A percentile compares a stretch with the other conserved stretches of the same genome.
phyloP scores from a whole-genome alignment of 2,888 invertebrate species.

The Griposia aprilina region DNA sequence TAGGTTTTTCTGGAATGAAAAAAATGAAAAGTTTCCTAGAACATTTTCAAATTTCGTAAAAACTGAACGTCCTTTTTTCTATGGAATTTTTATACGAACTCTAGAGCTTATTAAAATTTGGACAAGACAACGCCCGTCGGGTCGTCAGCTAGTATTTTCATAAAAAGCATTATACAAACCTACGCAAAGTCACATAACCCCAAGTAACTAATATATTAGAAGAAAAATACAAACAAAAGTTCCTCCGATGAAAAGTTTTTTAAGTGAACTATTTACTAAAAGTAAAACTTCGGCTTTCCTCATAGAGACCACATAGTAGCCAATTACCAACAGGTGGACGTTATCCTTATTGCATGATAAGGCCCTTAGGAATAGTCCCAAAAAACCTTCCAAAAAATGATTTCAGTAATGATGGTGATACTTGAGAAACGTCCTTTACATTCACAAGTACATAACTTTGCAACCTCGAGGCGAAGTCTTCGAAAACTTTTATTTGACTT shows the following conservation, averaged over 20 bases:
- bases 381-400: conserved; percentile 35
- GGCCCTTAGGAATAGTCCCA: conserved; percentile 21
- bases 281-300: neutral
- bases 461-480: conserved; percentile 33
- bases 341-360: conserved; percentile 34
- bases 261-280: neutral
- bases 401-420: conserved; percentile 45
- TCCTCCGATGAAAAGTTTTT: neutral
- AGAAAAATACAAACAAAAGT: conserved; percentile 9
- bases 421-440: conserved; percentile 46
- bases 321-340: conserved; percentile 28
- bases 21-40: neutral
- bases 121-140: neutral
- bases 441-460: conserved; percentile 42
- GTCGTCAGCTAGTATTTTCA: neutral
- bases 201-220: neutral
- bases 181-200: neutral
- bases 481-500: conserved; percentile 55
- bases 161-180: neutral
- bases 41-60: neutral
- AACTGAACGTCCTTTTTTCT: neutral
- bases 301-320: conserved; percentile 4
- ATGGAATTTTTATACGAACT: neutral
- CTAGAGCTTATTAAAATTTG: neutral
- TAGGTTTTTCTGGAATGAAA: neutral